Evolutionary conservation across 2,113 vertebrate species (phyloP), one percentile per base, ranked within the genome.

Genomic region (Oreocharis arfaki): DNA sequence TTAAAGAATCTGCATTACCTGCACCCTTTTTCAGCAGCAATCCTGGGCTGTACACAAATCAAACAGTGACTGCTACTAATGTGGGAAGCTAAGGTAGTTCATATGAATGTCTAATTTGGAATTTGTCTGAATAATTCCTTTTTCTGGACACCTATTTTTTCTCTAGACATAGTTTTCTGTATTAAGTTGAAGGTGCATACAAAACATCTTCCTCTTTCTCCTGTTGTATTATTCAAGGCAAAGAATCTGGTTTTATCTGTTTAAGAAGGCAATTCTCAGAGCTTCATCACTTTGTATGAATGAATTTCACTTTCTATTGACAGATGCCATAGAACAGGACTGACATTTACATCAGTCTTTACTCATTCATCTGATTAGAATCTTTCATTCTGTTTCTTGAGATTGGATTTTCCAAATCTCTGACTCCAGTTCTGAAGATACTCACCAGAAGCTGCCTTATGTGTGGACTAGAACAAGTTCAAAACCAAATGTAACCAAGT

Each of bases 391-490:
- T 87, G 13, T 77, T 82, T 90, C 57, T 96, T 13, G 95, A 98
- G 98, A 95, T 83, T 98, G 98, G 97, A 89, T 98, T 92, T 89
- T 91, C 91, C 95, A 97, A 64, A 67, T 92, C 50, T 47, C 95
- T 71, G 89, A 76, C 50, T 94, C 87, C 61, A 76, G 80, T 80
- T 69, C 24, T 68, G 96, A 97, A 76, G 96, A 97, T 82, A 85
- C 70, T 84, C 82, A 97, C 39, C 89, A 83, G 96, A 97, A 97
- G 89, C 44, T 61, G 24, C 35, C 95, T 84, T 97, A 93, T 56
- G 35, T 93, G 37, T 93, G 92, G 96, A 98, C 96, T 98, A 65
- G 93, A 94, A 86, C 81, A 44, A 56, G 95, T 95, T 81, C 76
- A 84, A 86, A 95, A 73, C 5, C 75, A 97, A 78, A 96, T 95